Evolutionary conservation across 2,113 vertebrate species (phyloP).

Genomic region (Eublepharis macularius): DNA sequence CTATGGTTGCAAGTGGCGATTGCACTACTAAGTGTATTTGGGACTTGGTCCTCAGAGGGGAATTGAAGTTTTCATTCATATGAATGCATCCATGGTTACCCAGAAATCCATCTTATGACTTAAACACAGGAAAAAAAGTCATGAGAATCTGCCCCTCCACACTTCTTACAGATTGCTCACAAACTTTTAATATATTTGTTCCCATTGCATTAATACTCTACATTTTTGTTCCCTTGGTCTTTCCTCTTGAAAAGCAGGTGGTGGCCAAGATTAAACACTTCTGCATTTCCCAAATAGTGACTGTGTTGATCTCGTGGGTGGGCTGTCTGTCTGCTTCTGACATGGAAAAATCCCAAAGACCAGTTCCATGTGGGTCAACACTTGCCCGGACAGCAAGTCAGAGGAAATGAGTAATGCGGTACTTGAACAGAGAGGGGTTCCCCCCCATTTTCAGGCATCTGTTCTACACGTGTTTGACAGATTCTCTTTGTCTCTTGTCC

Average conservation of each 20-base stretch:
- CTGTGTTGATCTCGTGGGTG: slow-evolving; percentile 46
- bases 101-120: background rate
- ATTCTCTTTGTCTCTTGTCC: slow-evolving; percentile 65
- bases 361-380: slow-evolving; percentile 31
- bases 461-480: slow-evolving; percentile 67
- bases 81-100: background rate
- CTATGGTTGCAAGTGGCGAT: too few relatives aligned
- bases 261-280: background rate
- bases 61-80: background rate
- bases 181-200: background rate
- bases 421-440: slow-evolving; percentile 48
- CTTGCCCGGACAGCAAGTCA: slow-evolving; percentile 50
- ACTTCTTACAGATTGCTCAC: fast-evolving
- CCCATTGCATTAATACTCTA: background rate
- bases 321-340: background rate
- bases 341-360: slow-evolving; percentile 38
- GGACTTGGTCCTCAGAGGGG: background rate
- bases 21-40: too few relatives aligned
- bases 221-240: background rate
- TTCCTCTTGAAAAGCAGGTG: slow-evolving; percentile 11
- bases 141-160: background rate
- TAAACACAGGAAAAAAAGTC: background rate
- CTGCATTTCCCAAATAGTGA: slow-evolving; percentile 31
- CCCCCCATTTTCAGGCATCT: slow-evolving; percentile 65
- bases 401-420: slow-evolving; percentile 60